Base-by-base conservation (phyloP, 2,797 vertebrate genomes). In the Pteronotus mesoamericanus region DNA sequence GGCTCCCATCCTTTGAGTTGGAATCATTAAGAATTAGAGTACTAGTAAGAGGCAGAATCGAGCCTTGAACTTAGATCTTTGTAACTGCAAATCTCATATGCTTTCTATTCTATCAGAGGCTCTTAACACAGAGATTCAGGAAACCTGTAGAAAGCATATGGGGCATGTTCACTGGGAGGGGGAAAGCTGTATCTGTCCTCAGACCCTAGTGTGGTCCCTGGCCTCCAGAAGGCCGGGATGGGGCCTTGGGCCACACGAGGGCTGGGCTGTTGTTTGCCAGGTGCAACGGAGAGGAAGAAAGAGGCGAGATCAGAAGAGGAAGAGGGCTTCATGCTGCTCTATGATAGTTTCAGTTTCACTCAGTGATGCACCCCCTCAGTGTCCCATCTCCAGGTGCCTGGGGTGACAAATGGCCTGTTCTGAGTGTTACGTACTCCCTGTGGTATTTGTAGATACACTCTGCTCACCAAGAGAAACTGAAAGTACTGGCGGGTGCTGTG, bases 11-110 rank as follows among this genome's bases (percentile, higher is more conserved):
- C 32, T 64, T 64, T 64, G 61, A 64, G 61, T 18, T 64, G 61
- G 61, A 64, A 32, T n/a, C n/a, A 53, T 14, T 78, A 51, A 78
- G 48, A 37, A 53, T 12, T 53, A 53, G 78, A 53, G 69, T 26
- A 53, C 57, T 18, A 12, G 16, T 16, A 74, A 91, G 53, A 61
- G 37, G 15, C 15, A 68, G 46, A 83, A 51, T 34, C 5, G 32
- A 24, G 53, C 22, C 55, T 94, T 89, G 57, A 79, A 83, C 44
- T 57, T 74, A 19, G 18, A 69, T 57, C 16, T 95, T 84, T 69
- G 15, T 18, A 46, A 39, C 18, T 61, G 55, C 14, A 88, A 75
- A 15, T 55, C 46, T 46, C 74, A 15, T 26, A 10, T 1, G 34
- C 24, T 55, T 96, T 79, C 37, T 42, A 12, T 19, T 89, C 69